Evolutionary conservation across 2,113 vertebrate genomes (phyloP).

Genomic region (Laterallus jamaicensis): DNA sequence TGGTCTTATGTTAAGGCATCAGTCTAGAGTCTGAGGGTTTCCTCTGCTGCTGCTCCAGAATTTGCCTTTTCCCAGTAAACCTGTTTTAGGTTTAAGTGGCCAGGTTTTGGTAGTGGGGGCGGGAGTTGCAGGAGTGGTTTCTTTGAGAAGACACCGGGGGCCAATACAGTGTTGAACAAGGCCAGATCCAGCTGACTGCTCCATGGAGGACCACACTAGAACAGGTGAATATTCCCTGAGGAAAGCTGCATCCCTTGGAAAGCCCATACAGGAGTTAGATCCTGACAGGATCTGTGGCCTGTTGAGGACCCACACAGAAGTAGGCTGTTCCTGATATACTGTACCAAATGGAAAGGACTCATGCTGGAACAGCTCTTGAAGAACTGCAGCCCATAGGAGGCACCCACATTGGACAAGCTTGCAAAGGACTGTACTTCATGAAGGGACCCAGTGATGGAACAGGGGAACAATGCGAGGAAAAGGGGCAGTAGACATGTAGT

Average conservation of each 20-base stretch:
- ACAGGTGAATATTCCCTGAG: too few species aligned
- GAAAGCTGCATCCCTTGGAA: background rate
- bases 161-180: rapidly evolving
- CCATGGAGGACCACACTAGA: too few species aligned
- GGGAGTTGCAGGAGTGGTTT: background rate
- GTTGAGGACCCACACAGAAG: background rate
- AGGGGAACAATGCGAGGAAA: background rate
- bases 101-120: background rate
- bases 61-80: background rate
- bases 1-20: background rate
- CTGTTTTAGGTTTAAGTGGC: background rate
- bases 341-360: background rate
- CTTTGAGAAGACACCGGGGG: background rate
- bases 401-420: background rate
- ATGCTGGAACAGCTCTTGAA: background rate
- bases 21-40: background rate
- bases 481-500: background rate
- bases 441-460: rapidly evolving
- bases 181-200: background rate
- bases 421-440: background rate
- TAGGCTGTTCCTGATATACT: background rate
- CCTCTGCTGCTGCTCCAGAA: background rate
- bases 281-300: background rate
- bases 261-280: background rate
- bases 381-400: background rate